These are phyloP conservation scores for Agrochola macilenta DNA, from an alignment of 2,888 invertebrate genomes.

Conservation along the genomic window DNA sequence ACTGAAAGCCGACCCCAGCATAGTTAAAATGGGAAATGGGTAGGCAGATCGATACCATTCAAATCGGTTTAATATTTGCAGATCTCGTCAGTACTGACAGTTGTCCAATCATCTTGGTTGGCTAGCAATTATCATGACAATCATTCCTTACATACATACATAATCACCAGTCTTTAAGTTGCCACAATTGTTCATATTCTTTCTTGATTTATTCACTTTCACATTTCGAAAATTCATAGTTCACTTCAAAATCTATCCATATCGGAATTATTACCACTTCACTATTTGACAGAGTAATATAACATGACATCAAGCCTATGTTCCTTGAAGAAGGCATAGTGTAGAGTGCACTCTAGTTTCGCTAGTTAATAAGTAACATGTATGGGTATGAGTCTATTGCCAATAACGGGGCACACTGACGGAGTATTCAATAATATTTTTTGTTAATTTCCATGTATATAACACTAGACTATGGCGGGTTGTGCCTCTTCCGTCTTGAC, in stretches of 20 bases:
- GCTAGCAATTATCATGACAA: constrained; percentile 11
- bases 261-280: constrained; percentile 16
- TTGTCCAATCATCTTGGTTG: neutral
- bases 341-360: neutral
- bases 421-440: neutral
- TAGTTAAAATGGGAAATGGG: too few relatives aligned
- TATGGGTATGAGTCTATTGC: neutral
- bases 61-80: neutral
- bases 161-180: constrained; percentile 49
- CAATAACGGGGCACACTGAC: too few relatives aligned
- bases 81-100: neutral
- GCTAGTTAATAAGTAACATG: neutral
- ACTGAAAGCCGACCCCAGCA: too few relatives aligned
- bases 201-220: constrained; percentile 38
- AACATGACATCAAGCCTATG: too few relatives aligned
- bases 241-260: constrained; percentile 11
- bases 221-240: constrained; percentile 14
- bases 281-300: neutral
- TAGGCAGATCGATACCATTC: neutral
- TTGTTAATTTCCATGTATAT: neutral
- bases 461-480: too few relatives aligned
- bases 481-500: too few relatives aligned
- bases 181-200: constrained; percentile 32
- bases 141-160: constrained; percentile 32
- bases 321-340: neutral